Percentiles rank a stretch among this genome's conserved stretches.
Conservation (phyloP, 2,797 vertebrate species). For the Sebastes diploproa region DNA sequence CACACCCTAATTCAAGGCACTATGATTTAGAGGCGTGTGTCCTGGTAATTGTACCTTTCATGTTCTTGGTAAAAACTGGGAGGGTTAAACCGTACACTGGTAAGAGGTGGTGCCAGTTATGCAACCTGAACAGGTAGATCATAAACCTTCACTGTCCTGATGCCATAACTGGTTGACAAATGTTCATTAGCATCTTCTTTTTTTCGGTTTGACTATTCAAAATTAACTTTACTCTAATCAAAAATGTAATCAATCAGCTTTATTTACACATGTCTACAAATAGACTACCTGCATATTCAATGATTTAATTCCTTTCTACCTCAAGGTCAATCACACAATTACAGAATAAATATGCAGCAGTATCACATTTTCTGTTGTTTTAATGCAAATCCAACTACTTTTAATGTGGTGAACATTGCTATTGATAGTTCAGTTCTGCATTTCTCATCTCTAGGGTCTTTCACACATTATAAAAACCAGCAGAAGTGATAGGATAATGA, state of each 20-base stretch:
- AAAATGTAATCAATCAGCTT: not conserved
- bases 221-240: not conserved
- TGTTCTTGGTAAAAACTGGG: not conserved
- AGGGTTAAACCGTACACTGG: not conserved
- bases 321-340: conserved; percentile 5
- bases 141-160: not conserved
- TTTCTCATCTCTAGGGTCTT: not conserved
- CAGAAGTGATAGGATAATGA: not conserved
- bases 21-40: accelerated
- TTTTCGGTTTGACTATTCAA: not conserved
- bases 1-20: not conserved
- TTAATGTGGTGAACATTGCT: not conserved
- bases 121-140: not conserved
- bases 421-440: not conserved
- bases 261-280: not conserved
- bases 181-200: not conserved
- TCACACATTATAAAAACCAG: not conserved
- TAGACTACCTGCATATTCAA: not conserved
- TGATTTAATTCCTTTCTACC: not conserved
- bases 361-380: not conserved
- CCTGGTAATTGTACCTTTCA: not conserved
- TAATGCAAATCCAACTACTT: not conserved
- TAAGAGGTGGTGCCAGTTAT: not conserved
- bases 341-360: not conserved
- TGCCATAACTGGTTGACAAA: no score